Conservation (phyloP, 2,113 vertebrate species). For the Sus scrofa region DNA sequence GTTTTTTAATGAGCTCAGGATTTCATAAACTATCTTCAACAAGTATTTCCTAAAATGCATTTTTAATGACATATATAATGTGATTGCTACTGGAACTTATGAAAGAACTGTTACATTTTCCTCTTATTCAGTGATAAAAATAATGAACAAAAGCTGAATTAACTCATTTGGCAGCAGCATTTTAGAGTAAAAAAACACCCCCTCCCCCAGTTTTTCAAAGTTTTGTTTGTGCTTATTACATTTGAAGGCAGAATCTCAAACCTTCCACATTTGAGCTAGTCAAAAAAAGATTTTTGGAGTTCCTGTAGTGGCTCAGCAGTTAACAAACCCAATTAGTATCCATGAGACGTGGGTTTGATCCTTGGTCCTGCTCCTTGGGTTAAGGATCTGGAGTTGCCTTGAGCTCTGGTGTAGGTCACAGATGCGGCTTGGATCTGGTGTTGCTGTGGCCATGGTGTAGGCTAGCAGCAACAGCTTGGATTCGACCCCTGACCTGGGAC, state of each 20-base stretch:
- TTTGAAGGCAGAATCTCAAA: slow-evolving; percentile 3
- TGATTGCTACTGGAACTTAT: background rate
- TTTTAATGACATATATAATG: background rate
- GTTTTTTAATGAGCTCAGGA: slow-evolving; percentile 11
- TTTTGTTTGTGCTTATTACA: slow-evolving; percentile 40
- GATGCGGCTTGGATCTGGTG: too few relatives aligned
- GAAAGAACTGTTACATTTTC: slow-evolving; percentile 41
- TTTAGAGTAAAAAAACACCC: slow-evolving; percentile 29
- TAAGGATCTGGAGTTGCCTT: too few relatives aligned
- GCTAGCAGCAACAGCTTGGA: too few relatives aligned
- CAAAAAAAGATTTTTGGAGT: too few relatives aligned
- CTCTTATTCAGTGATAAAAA: slow-evolving; percentile 49
- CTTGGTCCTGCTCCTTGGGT: too few relatives aligned
- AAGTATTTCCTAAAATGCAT: slow-evolving; percentile 13
- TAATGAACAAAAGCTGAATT: slow-evolving; percentile 9
- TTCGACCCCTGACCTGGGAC: too few relatives aligned
- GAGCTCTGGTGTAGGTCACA: too few relatives aligned
- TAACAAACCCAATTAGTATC: too few relatives aligned
- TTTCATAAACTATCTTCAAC: slow-evolving; percentile 41
- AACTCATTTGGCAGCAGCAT: background rate
- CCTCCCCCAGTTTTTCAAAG: slow-evolving; percentile 18
- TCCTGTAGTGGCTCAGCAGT: too few relatives aligned
- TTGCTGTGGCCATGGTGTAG: too few relatives aligned
- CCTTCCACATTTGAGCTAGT: background rate
- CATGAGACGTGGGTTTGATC: too few relatives aligned